A percentile compares a stretch with the other conserved stretches of the same genome.
These are phyloP conservation scores for Callopanchax toddi DNA, from an alignment of 2,113 vertebrate genomes.

Conservation along the genomic window DNA sequence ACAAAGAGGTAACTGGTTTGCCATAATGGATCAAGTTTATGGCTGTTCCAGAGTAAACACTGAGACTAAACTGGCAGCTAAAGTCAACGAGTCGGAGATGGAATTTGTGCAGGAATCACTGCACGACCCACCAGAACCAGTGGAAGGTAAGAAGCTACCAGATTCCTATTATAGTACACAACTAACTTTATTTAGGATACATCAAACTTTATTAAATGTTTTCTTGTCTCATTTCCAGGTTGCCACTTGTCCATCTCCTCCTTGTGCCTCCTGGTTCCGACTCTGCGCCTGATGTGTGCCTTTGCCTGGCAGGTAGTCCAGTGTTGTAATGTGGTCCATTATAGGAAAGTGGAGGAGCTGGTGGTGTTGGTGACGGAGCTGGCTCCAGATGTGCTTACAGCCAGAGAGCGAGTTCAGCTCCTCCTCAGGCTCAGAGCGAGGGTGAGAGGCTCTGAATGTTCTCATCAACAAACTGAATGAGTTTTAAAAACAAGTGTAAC, in stretches of 20 bases:
- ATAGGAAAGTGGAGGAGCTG: constrained; percentile 53
- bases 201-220: too few relatives aligned
- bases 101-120: constrained; percentile 4
- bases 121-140: not conserved
- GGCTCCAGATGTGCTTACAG: constrained; percentile 28
- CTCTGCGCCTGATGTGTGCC: constrained; percentile 44
- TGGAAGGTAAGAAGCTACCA: constrained; percentile 2
- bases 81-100: not conserved
- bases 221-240: not conserved
- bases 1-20: constrained; percentile 25
- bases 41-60: not conserved
- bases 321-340: constrained; percentile 25
- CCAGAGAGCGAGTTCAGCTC: constrained; percentile 37
- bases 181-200: too few relatives aligned
- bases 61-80: not conserved
- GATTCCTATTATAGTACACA: too few relatives aligned
- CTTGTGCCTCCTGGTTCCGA: constrained; percentile 42
- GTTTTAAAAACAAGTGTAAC: too few relatives aligned
- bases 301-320: constrained; percentile 49
- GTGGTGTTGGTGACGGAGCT: constrained; percentile 21
- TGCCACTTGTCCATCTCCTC: constrained; percentile 26
- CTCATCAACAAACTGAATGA: too few relatives aligned
- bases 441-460: constrained; percentile 2
- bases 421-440: constrained; percentile 36
- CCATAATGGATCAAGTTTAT: constrained; percentile 32